These are phyloP conservation scores for Ameiurus melas DNA, from an alignment of 2,113 vertebrate genomes.

Conservation along the genomic window DNA sequence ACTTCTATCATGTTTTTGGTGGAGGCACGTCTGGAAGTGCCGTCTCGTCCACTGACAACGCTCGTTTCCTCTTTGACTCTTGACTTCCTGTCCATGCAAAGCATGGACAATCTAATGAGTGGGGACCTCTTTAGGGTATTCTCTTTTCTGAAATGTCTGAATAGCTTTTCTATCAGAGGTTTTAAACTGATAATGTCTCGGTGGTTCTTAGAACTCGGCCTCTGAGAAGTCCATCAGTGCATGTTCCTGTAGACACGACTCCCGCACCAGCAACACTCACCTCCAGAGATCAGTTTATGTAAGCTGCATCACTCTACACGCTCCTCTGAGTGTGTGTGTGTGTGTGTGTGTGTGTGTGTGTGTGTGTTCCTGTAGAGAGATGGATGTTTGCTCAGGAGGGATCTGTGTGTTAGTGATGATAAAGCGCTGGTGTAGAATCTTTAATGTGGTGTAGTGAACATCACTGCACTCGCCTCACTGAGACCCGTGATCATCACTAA, in stretches of 20 bases:
- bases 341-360: conserved; percentile 8
- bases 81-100: neutral
- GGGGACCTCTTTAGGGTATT: neutral
- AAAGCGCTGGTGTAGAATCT: conserved; percentile 67
- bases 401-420: conserved; percentile 62
- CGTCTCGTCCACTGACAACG: too few species aligned
- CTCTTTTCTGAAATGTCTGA: neutral
- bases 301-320: neutral
- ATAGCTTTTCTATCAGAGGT: neutral
- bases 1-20: too few species aligned
- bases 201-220: neutral
- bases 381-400: conserved; percentile 14
- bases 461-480: conserved; percentile 61
- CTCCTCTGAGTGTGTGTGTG: conserved; percentile 3
- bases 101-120: neutral
- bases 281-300: neutral
- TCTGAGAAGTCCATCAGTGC: neutral
- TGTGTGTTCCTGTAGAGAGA: conserved; percentile 5
- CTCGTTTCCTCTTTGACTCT: neutral
- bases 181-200: neutral
- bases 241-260: neutral
- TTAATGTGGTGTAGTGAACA: conserved; percentile 70
- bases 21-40: too few species aligned
- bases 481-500: conserved; percentile 43
- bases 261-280: neutral